Percentiles rank a stretch among this genome's conserved stretches.
These are phyloP conservation scores for Agelas oroides DNA, from an alignment of 37 sponge, comb jelly and placozoan species.

Conservation along the genomic window DNA sequence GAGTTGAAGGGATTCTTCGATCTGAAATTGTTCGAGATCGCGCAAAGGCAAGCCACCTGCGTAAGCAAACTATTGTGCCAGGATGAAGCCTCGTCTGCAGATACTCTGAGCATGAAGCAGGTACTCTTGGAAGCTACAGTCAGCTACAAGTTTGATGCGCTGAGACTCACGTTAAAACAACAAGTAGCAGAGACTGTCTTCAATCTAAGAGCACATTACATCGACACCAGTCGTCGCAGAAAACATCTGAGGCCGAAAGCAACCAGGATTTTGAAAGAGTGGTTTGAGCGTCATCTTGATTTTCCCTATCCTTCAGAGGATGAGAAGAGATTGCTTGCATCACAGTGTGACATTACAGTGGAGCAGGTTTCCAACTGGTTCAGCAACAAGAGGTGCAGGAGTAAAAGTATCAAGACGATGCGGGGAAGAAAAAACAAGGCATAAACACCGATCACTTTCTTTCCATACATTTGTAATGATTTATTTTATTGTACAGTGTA, in stretches of 20 bases:
- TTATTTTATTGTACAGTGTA: neutral
- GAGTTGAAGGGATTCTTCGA: conserved; percentile 30
- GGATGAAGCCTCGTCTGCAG: neutral
- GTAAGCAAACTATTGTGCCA: neutral
- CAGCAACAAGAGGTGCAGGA: conserved; percentile 52
- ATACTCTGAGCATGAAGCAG: neutral
- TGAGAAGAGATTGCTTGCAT: conserved; percentile 53
- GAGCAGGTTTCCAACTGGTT: conserved; percentile 71
- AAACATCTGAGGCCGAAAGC: conserved; percentile 35
- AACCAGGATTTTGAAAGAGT: conserved; percentile 40
- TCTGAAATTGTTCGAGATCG: conserved; percentile 42
- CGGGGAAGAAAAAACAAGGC: neutral
- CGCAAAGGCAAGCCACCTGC: conserved; percentile 10
- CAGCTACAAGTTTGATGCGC: conserved; percentile 2
- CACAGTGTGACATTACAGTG: conserved; percentile 41
- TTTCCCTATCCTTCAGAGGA: conserved; percentile 63
- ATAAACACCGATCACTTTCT: too few relatives aligned
- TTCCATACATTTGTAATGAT: neutral
- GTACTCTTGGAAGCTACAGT: conserved; percentile 13
- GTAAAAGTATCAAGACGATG: neutral
- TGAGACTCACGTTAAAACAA: conserved; percentile 23
- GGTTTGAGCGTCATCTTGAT: conserved; percentile 36
- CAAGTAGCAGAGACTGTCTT: conserved; percentile 27
- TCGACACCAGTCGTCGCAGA: neutral
- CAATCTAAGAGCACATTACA: conserved; percentile 28